Evolutionary conservation across 2,113 vertebrate genomes (phyloP).

Genomic region (Gymnorhina tibicen): DNA sequence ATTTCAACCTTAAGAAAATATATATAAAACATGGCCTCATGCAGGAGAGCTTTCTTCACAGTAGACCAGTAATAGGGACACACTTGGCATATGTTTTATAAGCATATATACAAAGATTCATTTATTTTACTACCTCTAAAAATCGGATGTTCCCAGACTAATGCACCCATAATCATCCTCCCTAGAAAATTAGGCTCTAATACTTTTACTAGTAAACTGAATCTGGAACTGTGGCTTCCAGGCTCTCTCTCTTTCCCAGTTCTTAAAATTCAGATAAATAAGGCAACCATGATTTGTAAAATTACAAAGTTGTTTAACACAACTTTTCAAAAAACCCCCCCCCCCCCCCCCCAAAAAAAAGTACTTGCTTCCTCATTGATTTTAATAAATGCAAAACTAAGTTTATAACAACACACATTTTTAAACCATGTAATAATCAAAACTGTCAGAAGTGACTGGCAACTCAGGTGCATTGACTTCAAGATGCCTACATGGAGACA

Average conservation of each 20-base stretch:
- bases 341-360: rapidly evolving
- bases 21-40: neutral
- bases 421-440: neutral
- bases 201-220: neutral
- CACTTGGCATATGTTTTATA: neutral
- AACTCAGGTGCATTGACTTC: neutral
- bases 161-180: neutral
- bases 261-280: neutral
- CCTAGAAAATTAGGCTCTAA: neutral
- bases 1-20: neutral
- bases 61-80: neutral
- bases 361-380: neutral
- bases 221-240: neutral
- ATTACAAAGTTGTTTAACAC: neutral
- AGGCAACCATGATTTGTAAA: neutral
- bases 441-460: neutral
- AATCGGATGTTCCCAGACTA: neutral
- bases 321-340: neutral
- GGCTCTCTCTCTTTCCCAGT: neutral
- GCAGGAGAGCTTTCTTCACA: neutral
- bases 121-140: neutral
- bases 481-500: neutral
- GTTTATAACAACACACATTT: neutral
- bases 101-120: neutral
- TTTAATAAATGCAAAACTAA: neutral